Base-by-base conservation (phyloP, 2,113 vertebrate species). In the Dendrocopos noguchii region DNA sequence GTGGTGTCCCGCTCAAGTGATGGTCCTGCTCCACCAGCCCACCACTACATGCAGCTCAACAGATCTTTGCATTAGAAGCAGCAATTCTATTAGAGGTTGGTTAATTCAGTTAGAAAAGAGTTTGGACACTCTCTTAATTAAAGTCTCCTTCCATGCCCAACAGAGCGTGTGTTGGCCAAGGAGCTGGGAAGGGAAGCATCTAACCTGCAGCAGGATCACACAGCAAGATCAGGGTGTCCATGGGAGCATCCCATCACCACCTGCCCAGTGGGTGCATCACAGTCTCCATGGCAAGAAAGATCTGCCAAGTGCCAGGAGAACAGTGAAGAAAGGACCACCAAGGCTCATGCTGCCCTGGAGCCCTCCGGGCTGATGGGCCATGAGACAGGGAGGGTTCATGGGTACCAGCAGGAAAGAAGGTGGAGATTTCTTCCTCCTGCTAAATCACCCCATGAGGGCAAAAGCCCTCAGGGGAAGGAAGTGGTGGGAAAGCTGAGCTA, bases 31-130 rank as follows among this genome's bases (percentile, higher is more conserved):
- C 50, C 50, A 52, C 31, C 29, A 39, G n/a, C 47, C 4, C 4
- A 0, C 29, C 33, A 15, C 39, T 65, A 82, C 80, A 90, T 66
- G 80, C 75, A 67, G 77, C 46, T 73, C 15, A 1, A 77, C 22
- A 70, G 77, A 34, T 59, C 44, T 70, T 47, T 73, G 77, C 65
- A 68, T 53, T 53, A 70, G 87, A 55, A 70, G 19, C 88, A 67
- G 73, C 61, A 92, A 87, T 91, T 89, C 80, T 80, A 80, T 68
- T 64, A 88, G 68, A 80, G 73, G 33, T 88, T 91, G 29, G 65
- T 87, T 95, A 92, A 94, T 60, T 78, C 13, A 42, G 76, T 95
- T 94, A 87, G 55, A 57, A 71, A 94, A 86, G 78, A 63, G 65
- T 84, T 89, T 67, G 74, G 78, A 78, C 77, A 84, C 46, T 92